Conservation (phyloP, 2,113 vertebrate genomes). For the Fregata magnificens region DNA sequence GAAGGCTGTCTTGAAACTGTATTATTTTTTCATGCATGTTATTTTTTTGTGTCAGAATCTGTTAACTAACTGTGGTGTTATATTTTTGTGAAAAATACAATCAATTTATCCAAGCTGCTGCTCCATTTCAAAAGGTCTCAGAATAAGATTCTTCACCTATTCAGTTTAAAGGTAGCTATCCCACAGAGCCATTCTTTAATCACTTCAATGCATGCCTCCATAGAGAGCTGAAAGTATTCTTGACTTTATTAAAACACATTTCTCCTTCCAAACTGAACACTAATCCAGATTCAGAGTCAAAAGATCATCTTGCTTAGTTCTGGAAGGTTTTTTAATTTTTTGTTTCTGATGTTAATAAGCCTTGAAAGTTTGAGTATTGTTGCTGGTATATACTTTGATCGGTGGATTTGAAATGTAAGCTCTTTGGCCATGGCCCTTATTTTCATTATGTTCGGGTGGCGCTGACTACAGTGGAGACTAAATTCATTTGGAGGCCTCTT, state of each 20-base stretch:
- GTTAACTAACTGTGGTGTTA: neutral
- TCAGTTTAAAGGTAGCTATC: constrained; percentile 30
- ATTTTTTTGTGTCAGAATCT: neutral
- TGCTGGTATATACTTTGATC: constrained; percentile 26
- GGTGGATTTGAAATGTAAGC: constrained; percentile 1
- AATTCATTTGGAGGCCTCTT: neutral
- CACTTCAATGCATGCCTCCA: constrained; percentile 15
- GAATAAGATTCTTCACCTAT: constrained; percentile 35
- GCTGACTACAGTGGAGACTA: neutral
- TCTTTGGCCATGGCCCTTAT: neutral
- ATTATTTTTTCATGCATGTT: neutral
- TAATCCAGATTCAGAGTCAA: constrained; percentile 48
- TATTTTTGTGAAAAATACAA: neutral
- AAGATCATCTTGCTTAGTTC: constrained; percentile 3
- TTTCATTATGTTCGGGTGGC: neutral
- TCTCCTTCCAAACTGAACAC: neutral
- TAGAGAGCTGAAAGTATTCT: constrained; percentile 22
- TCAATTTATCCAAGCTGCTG: constrained; percentile 34
- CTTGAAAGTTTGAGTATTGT: neutral
- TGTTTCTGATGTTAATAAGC: constrained; percentile 30
- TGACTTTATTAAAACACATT: constrained; percentile 23
- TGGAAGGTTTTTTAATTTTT: constrained; percentile 5
- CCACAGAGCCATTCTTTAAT: constrained; percentile 59
- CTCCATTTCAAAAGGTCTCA: constrained; percentile 44
- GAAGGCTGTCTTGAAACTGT: neutral